phyloP scores from a whole-genome alignment of 1,140 invertebrate species.

The Tetragnatha versicolor region DNA sequence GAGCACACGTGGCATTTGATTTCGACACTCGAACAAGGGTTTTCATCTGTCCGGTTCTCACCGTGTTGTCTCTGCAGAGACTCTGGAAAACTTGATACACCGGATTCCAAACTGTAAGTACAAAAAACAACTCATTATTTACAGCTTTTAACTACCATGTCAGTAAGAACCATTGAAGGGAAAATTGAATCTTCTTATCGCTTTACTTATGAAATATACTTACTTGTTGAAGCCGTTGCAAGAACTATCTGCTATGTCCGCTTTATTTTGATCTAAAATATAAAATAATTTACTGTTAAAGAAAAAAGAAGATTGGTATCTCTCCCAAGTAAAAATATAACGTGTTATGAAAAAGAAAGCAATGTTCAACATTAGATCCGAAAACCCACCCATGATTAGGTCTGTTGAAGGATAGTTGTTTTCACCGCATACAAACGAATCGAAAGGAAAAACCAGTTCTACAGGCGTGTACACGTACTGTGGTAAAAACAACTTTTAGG shows the following conservation, averaged over 20 bases:
- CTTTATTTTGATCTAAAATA: slow-evolving; percentile 44
- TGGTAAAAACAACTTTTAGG: too few species aligned
- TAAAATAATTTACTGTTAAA: not conserved
- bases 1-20: slow-evolving; percentile 34
- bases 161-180: too few species aligned
- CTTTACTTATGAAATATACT: too few species aligned
- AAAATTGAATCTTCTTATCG: too few species aligned
- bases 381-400: too few species aligned
- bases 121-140: not conserved
- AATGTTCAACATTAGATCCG: too few species aligned
- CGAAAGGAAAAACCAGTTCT: too few species aligned
- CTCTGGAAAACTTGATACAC: not conserved
- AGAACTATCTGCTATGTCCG: slow-evolving; percentile 39
- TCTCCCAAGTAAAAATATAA: too few species aligned
- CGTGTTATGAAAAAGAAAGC: too few species aligned
- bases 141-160: not conserved
- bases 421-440: too few species aligned
- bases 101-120: slow-evolving; percentile 4
- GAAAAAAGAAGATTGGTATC: not conserved
- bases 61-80: not conserved
- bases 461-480: too few species aligned
- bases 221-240: slow-evolving; percentile 47
- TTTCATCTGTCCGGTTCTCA: slow-evolving; percentile 1
- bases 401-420: too few species aligned
- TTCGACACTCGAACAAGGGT: slow-evolving; percentile 41